phyloP scores from a whole-genome alignment of 2,888 invertebrate genomes.

The Drosophila prolongata region DNA sequence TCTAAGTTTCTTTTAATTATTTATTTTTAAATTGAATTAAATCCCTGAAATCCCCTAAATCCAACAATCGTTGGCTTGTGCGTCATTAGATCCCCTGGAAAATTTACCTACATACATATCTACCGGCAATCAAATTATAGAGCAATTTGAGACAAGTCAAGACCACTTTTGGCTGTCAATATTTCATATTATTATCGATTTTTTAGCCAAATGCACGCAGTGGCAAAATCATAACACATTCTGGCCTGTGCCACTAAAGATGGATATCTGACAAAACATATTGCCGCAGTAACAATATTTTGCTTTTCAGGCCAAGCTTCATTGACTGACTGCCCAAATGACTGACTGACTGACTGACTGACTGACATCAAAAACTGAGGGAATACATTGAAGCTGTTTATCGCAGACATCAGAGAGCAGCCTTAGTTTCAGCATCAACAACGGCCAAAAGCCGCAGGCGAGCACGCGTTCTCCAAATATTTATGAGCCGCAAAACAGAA shows the following conservation, averaged over 20 bases:
- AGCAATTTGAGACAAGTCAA: conserved; percentile 35
- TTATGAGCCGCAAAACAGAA: conserved; percentile 61
- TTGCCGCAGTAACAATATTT: conserved; percentile 53
- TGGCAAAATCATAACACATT: conserved; percentile 38
- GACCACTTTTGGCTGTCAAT: conserved; percentile 41
- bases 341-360: conserved; percentile 29
- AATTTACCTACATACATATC: conserved; percentile 21
- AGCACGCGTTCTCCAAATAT: conserved; percentile 67
- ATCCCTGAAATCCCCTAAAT: not conserved
- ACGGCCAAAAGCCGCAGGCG: conserved; percentile 51
- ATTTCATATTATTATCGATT: conserved; percentile 53
- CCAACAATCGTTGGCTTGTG: not conserved
- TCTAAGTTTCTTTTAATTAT: conserved; percentile 5
- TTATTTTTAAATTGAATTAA: conserved; percentile 21
- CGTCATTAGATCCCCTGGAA: conserved; percentile 6
- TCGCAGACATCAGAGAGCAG: conserved; percentile 45
- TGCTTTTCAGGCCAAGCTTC: conserved; percentile 34
- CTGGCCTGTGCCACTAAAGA: conserved; percentile 41
- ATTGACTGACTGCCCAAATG: conserved; percentile 14
- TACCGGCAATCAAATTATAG: conserved; percentile 44
- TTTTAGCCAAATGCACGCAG: conserved; percentile 27
- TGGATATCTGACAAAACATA: conserved; percentile 58
- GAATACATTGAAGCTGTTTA: conserved; percentile 46
- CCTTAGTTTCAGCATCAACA: conserved; percentile 34
- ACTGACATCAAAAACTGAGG: conserved; percentile 39